Evolutionary conservation across 92 coral and sea anemone species (phyloP).

Genomic region (Micromussa lordhowensis): DNA sequence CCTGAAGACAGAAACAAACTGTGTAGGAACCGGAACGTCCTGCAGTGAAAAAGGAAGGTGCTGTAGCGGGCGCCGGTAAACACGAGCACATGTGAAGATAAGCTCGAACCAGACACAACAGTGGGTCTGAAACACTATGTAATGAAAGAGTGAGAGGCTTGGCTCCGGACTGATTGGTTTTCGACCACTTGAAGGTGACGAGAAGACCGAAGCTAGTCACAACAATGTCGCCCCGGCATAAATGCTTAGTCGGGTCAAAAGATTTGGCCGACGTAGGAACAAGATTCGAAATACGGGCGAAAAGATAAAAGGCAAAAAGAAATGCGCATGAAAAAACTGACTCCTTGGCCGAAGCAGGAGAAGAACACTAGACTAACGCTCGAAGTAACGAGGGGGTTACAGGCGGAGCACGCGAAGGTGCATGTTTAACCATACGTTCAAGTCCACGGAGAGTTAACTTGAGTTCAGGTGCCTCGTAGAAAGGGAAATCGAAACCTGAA

Average conservation of each 20-base stretch:
- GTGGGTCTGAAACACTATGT: too few species aligned
- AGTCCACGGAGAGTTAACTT: constrained; percentile 22
- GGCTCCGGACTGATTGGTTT: not conserved
- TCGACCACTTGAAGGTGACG: constrained; percentile 6
- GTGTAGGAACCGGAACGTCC: too few species aligned
- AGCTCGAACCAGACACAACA: too few species aligned
- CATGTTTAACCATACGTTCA: constrained; percentile 10
- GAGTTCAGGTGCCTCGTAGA: constrained; percentile 11
- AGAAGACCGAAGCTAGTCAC: not conserved
- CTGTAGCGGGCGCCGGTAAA: too few species aligned
- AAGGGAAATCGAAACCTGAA: too few species aligned
- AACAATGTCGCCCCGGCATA: not conserved
- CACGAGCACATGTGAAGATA: too few species aligned
- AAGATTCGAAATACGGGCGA: constrained; percentile 7
- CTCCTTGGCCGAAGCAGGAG: not conserved
- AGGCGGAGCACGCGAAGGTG: constrained; percentile 26
- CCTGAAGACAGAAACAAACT: too few species aligned
- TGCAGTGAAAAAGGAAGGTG: too few species aligned
- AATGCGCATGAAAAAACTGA: constrained; percentile 1
- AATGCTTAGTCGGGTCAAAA: not conserved
- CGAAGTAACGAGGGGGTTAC: constrained; percentile 19
- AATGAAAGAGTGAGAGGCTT: not conserved
- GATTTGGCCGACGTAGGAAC: not conserved
- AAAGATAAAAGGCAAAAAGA: constrained; percentile 26
- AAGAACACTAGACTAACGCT: not conserved